Evolutionary conservation across 2,113 vertebrate species (phyloP), one percentile per base, ranked within the genome.

Genomic region (Saimiri boliviensis): DNA sequence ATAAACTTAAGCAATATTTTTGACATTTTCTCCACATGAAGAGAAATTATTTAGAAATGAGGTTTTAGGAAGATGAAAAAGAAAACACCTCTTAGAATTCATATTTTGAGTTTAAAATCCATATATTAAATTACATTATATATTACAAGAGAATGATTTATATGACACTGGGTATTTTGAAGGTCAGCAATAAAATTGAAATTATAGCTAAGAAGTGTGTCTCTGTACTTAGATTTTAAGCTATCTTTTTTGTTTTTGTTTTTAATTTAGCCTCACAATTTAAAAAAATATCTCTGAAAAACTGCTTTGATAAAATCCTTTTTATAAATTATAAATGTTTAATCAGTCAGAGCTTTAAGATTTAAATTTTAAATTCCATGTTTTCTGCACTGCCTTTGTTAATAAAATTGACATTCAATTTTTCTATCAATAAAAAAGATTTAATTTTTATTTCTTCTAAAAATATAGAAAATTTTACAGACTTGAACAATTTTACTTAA

Each of bases 51-150:
- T 98, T 97, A 96, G 92, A 96, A 98, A 89, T 94, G 93, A 40
- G 81, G 49, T 96, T 98, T 97, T 96, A 98, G 40, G 60, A 79
- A 97, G n/a, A 52, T 79, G 30, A 93, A 94, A 94, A 84, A 37
- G 74, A 89, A 89, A 77, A 1, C 37, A 27, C 58, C 47, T 98
- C 97, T 96, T 96, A 81, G 12, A 14, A 97, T 96, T 90, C 95
- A 96, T 98, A 93, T 97, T 98, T 97, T 97, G n/a, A 96, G 93
- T 96, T 98, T 84, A 97, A 97, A 98, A 95, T 97, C 56, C 66
- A 40, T 84, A 93, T 97, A 96, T 94, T 96, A 95, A 98, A 81
- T 96, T 82, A n/a, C 8, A 77, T 86, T 40, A 86, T 96, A 45
- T 97, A 92, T 97, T 97, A 97, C 89, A 96, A 92, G 80, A 96